Percentiles rank a stretch among this genome's conserved stretches.
phyloP scores from a whole-genome alignment of 2,888 invertebrate genomes.

The Limenitis camilla region DNA sequence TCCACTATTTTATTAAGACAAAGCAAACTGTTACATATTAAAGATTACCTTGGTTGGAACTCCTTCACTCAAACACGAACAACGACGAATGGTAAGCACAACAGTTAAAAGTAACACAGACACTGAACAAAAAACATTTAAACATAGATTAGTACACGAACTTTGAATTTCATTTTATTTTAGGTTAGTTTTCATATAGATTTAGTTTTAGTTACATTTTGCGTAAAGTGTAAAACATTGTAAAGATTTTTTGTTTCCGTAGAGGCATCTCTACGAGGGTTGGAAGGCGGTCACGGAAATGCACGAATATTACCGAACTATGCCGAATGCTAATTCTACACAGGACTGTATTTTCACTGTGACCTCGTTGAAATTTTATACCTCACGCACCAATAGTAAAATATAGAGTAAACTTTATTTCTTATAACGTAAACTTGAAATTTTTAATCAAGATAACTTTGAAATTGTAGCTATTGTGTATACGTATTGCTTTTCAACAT shows the following conservation, averaged over 20 bases:
- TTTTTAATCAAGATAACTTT: no score
- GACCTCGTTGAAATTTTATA: constrained; percentile 10
- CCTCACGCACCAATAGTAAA: no score
- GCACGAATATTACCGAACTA: constrained; percentile 53
- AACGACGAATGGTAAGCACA: constrained; percentile 39
- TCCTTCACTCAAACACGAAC: constrained; percentile 4
- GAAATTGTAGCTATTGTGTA: no score
- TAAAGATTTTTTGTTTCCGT: constrained; percentile 61
- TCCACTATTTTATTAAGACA: not conserved
- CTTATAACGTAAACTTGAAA: no score
- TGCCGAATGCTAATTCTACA: constrained; percentile 58
- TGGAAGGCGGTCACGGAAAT: constrained; percentile 62
- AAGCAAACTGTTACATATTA: not conserved
- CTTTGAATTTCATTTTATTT: constrained; percentile 28
- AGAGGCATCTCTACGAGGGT: constrained; percentile 61
- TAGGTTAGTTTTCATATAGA: constrained; percentile 37
- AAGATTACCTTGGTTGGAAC: constrained; percentile 13
- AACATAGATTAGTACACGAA: constrained; percentile 34
- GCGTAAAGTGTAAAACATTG: constrained; percentile 43
- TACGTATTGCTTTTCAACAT: no score
- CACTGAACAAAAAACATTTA: constrained; percentile 44
- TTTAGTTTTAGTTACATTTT: constrained; percentile 46
- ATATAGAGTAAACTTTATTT: no score
- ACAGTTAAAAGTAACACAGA: constrained; percentile 44
- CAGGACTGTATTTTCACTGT: constrained; percentile 43